phyloP scores from a whole-genome alignment of 1,140 invertebrate genomes.

The Megalopta genalis region DNA sequence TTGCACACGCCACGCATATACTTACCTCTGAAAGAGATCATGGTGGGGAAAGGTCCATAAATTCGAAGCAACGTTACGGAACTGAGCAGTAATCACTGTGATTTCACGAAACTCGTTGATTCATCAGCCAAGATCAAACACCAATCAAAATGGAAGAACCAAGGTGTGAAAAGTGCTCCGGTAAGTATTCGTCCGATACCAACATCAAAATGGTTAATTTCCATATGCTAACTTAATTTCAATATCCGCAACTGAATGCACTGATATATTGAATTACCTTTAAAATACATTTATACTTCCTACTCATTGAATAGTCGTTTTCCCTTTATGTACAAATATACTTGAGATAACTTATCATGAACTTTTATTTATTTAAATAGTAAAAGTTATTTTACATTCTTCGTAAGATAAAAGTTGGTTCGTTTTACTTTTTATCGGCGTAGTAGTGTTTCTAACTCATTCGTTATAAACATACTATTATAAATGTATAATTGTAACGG shows the following conservation, averaged over 20 bases:
- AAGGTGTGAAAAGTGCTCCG: conserved; percentile 74
- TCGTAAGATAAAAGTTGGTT: too few relatives aligned
- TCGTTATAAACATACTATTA: not conserved
- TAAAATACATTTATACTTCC: too few relatives aligned
- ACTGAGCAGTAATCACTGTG: conserved; percentile 57
- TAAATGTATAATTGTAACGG: too few relatives aligned
- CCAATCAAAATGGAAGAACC: conserved; percentile 72
- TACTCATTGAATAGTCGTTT: too few relatives aligned
- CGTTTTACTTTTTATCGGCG: not conserved
- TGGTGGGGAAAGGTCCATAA: conserved; percentile 75
- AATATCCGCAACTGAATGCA: too few relatives aligned
- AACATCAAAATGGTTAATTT: too few relatives aligned
- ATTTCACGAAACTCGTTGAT: conserved; percentile 17
- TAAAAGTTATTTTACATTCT: too few relatives aligned
- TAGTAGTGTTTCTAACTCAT: not conserved
- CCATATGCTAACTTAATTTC: too few relatives aligned
- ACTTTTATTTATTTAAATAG: too few relatives aligned
- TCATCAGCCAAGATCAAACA: conserved; percentile 20
- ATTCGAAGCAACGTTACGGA: conserved; percentile 65
- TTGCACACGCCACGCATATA: conserved; percentile 70
- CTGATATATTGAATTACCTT: too few relatives aligned
- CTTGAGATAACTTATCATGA: too few relatives aligned
- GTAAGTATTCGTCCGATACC: conserved; percentile 57
- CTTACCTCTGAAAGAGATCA: conserved; percentile 44
- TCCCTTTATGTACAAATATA: too few relatives aligned